Evolutionary conservation across 2,113 vertebrate species (phyloP), one percentile per base, ranked within the genome.

Genomic region (Rhinopomastus cyanomelas): DNA sequence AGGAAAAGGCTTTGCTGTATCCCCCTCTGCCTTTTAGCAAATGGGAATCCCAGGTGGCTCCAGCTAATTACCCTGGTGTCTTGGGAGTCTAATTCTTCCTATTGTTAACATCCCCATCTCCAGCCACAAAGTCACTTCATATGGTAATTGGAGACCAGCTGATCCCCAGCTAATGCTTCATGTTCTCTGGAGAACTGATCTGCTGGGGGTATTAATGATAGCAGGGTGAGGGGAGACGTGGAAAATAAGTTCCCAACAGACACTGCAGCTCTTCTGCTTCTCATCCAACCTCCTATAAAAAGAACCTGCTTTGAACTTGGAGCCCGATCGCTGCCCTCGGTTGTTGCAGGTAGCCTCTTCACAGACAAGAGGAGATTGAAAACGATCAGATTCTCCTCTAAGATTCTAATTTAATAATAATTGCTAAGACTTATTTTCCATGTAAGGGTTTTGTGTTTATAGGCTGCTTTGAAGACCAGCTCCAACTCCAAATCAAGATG

Each of bases 101-200:
- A 82, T 87, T 96, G 92, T 95, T 91, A 93, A 90, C 71, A 85
- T 25, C 83, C 44, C 72, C 86, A 93, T 88, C 91, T 94, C 89
- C 11, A 90, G 93, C 91, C 96, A 96, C 94, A 71, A 94, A 96
- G 80, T 94, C 92, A 91, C 94, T 97, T 95, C 91, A 89, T 19
- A 90, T 91, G 94, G 91, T 96, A 94, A 97, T 90, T 15, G 23
- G 85, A 87, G 92, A 89, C 75, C 89, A 84, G 87, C 90, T 92
- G 94, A 95, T 96, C 94, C 92, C 94, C 60, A 79, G 92, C 51
- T 91, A 95, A 75, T 91, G 94, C 66, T 87, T 75, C 53, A 69
- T 44, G 42, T 69, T 52, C 93, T 76, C 87, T 19, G 67, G 69
- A 94, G 93, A 64, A 80, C 2, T 3, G 36, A 89, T 94, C 94